Base-by-base conservation (phyloP, 2,888 invertebrate species). In the Tryphoninae sp. region DNA sequence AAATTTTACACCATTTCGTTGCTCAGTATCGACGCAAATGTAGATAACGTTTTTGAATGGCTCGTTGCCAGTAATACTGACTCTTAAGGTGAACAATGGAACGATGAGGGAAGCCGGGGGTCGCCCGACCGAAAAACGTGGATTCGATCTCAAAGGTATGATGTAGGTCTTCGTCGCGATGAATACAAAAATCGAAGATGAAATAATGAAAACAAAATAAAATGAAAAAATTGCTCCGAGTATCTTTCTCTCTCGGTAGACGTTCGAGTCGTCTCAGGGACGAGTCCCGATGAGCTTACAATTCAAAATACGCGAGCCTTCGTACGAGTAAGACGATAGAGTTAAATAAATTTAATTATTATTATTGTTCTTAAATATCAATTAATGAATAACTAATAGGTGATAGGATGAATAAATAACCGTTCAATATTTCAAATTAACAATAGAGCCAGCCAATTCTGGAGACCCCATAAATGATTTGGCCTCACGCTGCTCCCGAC, bases 111-210 rank as follows among this genome's bases (percentile, higher is more conserved):
- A 13, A 11, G 19, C 16, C 51, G 19, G 55, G 42, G 11, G n/a
- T 61, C 22, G 40, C 13, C 51, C 49, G 76, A 59, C 11, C 33
- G 22, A 4, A 61, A 7, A 22, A 59, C 53, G 22, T 19, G 61
- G 53, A 40, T 22, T 51, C 67, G 76, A 72, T 68, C 72, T 77
- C 72, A 61, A 23, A 68, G 75, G 58, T 74, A 84, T 82, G 78
- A 84, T 82, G 78, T 84, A 77, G 84, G 84, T 80, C 80, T 71
- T n/a, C 62, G 65, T 8, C 68, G 67, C 55, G 40, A 45, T 23
- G 16, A 55, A 64, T 78, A 72, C 45, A 26, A 82, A 73, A 55
- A 55, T 49, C 33, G 19, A 58, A 11, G 16, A 62, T 3, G n/a
- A 53, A 49, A 58, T 16, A 40, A 58, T 19, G 45, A 55, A 13